phyloP scores from a whole-genome alignment of 2,888 invertebrate genomes.

The Caenorhabditis afra region DNA sequence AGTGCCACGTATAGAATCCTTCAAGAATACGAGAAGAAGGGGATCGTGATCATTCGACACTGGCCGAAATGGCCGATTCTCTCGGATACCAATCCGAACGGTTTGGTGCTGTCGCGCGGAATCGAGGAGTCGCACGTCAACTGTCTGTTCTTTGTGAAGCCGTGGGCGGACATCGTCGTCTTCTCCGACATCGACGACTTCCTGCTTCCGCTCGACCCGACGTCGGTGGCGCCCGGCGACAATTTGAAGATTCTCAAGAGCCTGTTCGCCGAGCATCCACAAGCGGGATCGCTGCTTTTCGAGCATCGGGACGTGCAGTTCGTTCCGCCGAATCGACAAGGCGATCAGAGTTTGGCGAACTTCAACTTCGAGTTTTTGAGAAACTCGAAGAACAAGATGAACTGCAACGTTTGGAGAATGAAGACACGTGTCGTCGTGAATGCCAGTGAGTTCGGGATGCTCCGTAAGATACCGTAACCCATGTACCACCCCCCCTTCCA shows the following conservation, averaged over 20 bases:
- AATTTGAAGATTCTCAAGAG: slow-evolving; percentile 73
- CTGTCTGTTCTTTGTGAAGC: slow-evolving; percentile 79
- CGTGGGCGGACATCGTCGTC: slow-evolving; percentile 76
- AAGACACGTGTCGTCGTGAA: slow-evolving; percentile 79
- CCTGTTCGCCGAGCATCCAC: slow-evolving; percentile 77
- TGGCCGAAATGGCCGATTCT: slow-evolving; percentile 80
- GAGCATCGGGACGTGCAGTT: slow-evolving; percentile 79
- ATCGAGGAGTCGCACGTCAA: slow-evolving; percentile 80
- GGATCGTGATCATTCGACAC: slow-evolving; percentile 74
- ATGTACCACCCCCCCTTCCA: slow-evolving; percentile 12
- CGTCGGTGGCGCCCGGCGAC: slow-evolving; percentile 65
- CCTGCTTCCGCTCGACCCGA: slow-evolving; percentile 76
- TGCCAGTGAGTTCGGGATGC: slow-evolving; percentile 76
- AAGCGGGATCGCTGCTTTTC: slow-evolving; percentile 78
- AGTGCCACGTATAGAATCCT: slow-evolving; percentile 73
- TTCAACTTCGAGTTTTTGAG: slow-evolving; percentile 77
- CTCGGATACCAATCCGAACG: slow-evolving; percentile 79
- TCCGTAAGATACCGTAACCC: no score
- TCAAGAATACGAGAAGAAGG: slow-evolving; percentile 75
- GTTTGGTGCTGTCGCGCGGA: slow-evolving; percentile 70
- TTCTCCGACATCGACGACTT: slow-evolving; percentile 80
- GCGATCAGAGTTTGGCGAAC: slow-evolving; percentile 63
- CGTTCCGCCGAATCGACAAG: slow-evolving; percentile 52
- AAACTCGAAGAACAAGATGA: slow-evolving; percentile 77
- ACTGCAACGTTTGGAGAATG: slow-evolving; percentile 79